phyloP scores from a whole-genome alignment of 2,888 invertebrate genomes.

The Harpalus rufipes region DNA sequence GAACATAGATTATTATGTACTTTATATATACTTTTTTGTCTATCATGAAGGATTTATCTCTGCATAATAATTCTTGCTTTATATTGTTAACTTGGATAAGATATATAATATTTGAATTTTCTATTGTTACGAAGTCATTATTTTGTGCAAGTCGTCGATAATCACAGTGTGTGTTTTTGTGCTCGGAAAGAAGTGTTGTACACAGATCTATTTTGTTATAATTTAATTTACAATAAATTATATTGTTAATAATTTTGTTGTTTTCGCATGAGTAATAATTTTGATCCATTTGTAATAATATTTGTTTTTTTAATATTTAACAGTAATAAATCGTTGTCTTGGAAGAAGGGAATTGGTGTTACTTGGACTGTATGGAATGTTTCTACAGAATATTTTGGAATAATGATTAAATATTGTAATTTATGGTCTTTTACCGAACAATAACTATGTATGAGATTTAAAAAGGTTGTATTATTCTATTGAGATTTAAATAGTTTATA shows the following conservation, averaged over 20 bases:
- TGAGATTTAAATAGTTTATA: neutral
- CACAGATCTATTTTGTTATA: neutral
- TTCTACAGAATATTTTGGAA: neutral
- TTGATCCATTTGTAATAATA: neutral
- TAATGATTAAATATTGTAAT: neutral
- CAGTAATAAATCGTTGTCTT: neutral
- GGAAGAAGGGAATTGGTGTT: neutral
- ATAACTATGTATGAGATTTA: neutral
- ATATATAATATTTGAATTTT: too few relatives aligned
- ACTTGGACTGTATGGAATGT: neutral
- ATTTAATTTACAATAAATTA: neutral
- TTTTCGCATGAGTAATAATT: neutral
- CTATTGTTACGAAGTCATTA: too few relatives aligned
- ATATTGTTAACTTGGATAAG: too few relatives aligned
- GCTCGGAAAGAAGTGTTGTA: neutral
- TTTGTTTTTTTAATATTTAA: neutral
- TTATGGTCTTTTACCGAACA: neutral
- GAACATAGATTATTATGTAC: too few relatives aligned
- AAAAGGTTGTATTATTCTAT: neutral
- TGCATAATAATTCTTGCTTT: too few relatives aligned
- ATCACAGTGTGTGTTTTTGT: neutral
- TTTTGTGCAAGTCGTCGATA: neutral
- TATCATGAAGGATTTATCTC: too few relatives aligned
- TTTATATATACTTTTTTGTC: too few relatives aligned
- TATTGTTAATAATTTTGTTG: neutral